These are phyloP conservation scores for Proterorhinus semilunaris DNA, from an alignment of 2,113 vertebrate genomes.

Conservation along the genomic window DNA sequence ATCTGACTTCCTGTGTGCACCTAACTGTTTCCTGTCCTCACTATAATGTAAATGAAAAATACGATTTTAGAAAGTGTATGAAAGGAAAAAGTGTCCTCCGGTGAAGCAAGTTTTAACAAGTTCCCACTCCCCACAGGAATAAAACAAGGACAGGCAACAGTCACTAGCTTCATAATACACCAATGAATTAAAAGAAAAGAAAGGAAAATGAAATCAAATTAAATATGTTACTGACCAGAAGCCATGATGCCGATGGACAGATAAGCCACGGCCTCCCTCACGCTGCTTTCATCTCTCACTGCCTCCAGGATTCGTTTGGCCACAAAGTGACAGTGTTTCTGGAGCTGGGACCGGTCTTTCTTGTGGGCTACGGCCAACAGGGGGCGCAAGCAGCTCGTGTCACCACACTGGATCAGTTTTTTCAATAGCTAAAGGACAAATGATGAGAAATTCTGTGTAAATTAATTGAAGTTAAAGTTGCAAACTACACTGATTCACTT, in stretches of 20 bases:
- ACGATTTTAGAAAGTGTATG: no score
- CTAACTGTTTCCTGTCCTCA: no score
- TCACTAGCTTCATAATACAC: no score
- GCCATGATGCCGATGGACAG: constrained; percentile 91
- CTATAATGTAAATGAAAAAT: no score
- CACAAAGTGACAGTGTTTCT: constrained; percentile 79
- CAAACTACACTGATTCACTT: no score
- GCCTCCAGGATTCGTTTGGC: constrained; percentile 80
- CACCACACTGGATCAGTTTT: constrained; percentile 82
- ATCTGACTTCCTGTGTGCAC: no score
- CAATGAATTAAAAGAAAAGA: no score
- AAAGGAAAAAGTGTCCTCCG: no score
- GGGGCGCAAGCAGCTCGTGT: constrained; percentile 85
- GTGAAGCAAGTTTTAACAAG: no score
- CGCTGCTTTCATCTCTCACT: constrained; percentile 53
- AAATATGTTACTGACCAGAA: constrained; percentile 71
- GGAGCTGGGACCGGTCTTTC: constrained; percentile 80
- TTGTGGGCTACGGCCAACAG: constrained; percentile 80
- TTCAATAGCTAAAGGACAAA: constrained; percentile 82
- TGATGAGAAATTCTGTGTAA: background rate
- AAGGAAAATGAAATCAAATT: no score
- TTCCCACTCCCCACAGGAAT: no score
- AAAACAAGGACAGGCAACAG: background rate
- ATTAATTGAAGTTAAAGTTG: no score
- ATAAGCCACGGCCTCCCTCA: constrained; percentile 86